phyloP scores from a whole-genome alignment of 1,140 invertebrate genomes.

The Drosophila suzukii region DNA sequence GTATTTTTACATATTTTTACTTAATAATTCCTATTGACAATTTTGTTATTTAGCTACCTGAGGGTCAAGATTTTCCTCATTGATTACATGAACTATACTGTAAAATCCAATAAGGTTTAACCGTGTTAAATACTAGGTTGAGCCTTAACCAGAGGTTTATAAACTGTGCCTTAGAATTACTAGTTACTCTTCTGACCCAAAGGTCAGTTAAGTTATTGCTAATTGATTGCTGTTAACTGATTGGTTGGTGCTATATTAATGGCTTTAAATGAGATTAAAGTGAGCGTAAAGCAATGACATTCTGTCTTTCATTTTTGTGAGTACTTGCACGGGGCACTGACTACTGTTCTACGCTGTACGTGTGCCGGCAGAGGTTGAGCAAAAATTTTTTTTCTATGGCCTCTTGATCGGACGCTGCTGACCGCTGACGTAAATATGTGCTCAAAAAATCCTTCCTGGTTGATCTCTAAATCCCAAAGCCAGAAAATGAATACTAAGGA shows the following conservation, averaged over 20 bases:
- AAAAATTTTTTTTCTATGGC: too few species aligned
- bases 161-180: slow-evolving; percentile 7
- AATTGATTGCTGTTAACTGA: slow-evolving; percentile 26
- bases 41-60: slow-evolving; percentile 1
- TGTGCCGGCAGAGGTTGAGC: too few species aligned
- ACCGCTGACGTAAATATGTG: too few species aligned
- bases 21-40: slow-evolving; percentile 8
- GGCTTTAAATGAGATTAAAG: background rate
- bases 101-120: background rate
- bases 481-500: slow-evolving; percentile 2
- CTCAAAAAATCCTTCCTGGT: background rate
- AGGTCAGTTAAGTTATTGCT: slow-evolving; percentile 10
- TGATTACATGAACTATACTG: background rate
- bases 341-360: too few species aligned
- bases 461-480: background rate
- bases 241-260: slow-evolving; percentile 8
- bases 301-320: too few species aligned
- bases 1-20: slow-evolving; percentile 13
- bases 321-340: too few species aligned
- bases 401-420: too few species aligned
- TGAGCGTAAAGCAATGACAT: background rate
- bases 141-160: background rate
- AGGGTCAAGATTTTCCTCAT: slow-evolving; percentile 1
- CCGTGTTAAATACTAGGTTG: background rate
- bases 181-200: background rate